phyloP scores from a whole-genome alignment of 2,113 vertebrate species.

The Pollimyrus isidori region DNA sequence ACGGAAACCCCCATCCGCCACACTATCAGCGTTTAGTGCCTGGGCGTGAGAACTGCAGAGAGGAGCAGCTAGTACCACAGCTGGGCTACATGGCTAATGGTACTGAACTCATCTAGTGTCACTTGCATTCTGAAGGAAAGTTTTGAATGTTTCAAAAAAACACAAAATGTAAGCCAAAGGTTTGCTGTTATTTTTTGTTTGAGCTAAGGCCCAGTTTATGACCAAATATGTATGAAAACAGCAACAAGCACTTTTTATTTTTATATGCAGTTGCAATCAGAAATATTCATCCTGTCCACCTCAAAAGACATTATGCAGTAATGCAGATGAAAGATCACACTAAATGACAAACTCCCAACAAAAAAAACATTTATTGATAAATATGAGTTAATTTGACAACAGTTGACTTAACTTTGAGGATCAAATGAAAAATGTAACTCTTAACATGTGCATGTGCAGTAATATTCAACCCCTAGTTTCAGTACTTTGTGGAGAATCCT shows the following conservation, averaged over 20 bases:
- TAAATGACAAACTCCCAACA: too few relatives aligned
- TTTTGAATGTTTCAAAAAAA: neutral
- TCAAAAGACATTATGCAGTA: too few relatives aligned
- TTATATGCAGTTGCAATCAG: too few relatives aligned
- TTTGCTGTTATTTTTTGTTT: neutral
- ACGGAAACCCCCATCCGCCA: conserved; percentile 92
- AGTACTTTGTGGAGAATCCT: too few relatives aligned
- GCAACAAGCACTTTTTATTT: neutral
- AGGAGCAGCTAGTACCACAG: conserved; percentile 93
- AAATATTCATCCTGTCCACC: too few relatives aligned
- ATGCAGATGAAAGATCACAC: too few relatives aligned
- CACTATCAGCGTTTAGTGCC: conserved; percentile 86
- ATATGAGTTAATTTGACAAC: too few relatives aligned
- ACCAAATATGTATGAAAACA: neutral
- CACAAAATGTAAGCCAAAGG: neutral
- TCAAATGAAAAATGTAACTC: too few relatives aligned
- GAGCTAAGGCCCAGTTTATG: neutral
- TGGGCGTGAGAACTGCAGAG: conserved; percentile 93
- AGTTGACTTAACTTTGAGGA: too few relatives aligned
- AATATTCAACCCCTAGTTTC: too few relatives aligned
- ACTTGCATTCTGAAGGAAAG: neutral
- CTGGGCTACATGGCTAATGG: conserved; percentile 94
- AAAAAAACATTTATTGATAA: too few relatives aligned
- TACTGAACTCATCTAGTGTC: conserved; percentile 42
- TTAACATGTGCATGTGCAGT: too few relatives aligned